phyloP scores from a whole-genome alignment of 1,140 invertebrate species.

The Portunus trituberculatus region DNA sequence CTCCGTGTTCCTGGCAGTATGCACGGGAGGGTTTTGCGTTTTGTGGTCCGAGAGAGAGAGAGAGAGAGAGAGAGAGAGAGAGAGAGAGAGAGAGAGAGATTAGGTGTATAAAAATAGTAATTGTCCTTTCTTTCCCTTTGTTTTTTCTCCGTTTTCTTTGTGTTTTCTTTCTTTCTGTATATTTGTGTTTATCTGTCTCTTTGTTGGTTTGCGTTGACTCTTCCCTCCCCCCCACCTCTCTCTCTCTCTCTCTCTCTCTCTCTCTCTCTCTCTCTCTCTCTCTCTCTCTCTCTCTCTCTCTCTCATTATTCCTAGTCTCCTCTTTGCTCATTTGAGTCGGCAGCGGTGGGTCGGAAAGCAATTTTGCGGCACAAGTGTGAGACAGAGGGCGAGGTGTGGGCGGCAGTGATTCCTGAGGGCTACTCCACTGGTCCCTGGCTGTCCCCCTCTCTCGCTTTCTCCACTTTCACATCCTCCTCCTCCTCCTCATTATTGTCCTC shows the following conservation, averaged over 20 bases:
- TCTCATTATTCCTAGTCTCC: background rate
- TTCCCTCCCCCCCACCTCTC: background rate
- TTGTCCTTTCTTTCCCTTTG: background rate
- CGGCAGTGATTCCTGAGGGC: no score
- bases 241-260: background rate
- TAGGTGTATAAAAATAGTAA: background rate
- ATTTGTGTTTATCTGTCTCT: background rate
- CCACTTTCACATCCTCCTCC: background rate
- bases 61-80: background rate
- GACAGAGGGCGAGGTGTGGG: no score
- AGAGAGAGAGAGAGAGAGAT: constrained; percentile 21
- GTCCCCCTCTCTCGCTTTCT: background rate
- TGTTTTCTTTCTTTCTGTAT: background rate
- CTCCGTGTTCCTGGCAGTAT: no score
- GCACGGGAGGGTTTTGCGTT: no score
- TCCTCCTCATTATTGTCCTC: background rate
- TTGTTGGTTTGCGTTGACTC: background rate
- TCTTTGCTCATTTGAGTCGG: background rate
- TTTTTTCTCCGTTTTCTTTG: no score
- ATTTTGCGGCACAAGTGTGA: no score
- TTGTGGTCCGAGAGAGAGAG: background rate
- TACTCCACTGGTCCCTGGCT: background rate
- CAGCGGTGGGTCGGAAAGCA: no score
- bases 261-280: background rate
- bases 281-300: no score